phyloP scores from a whole-genome alignment of 2,888 invertebrate species.

The Melieria picta region DNA sequence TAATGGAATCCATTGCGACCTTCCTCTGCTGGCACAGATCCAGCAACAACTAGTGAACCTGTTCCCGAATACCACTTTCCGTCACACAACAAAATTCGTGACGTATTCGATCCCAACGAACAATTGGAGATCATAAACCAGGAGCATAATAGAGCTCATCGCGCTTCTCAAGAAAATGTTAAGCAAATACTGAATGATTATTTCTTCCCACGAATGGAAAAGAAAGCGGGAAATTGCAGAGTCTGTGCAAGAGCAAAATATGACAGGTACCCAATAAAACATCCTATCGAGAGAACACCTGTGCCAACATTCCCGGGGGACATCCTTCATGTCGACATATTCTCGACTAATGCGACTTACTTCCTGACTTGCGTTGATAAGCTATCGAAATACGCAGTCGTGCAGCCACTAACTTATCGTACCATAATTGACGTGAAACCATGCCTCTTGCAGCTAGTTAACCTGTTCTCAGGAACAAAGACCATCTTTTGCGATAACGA shows the following conservation, averaged over 20 bases:
- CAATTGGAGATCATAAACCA: constrained; percentile 16
- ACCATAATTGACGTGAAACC: constrained; percentile 33
- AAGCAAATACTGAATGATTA: constrained; percentile 42
- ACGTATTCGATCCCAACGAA: constrained; percentile 8
- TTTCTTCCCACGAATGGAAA: constrained; percentile 22
- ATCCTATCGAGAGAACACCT: constrained; percentile 27
- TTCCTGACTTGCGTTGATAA: constrained; percentile 44
- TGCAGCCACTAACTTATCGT: constrained; percentile 30
- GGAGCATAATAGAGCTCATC: constrained; percentile 25
- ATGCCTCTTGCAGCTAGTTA: constrained; percentile 25
- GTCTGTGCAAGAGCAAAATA: constrained; percentile 34
- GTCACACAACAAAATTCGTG: constrained; percentile 15
- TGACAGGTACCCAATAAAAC: constrained; percentile 24
- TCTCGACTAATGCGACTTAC: constrained; percentile 39
- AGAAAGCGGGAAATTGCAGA: constrained; percentile 34
- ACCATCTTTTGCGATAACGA: constrained; percentile 38
- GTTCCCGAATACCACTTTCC: constrained; percentile 20
- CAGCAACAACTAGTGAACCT: constrained; percentile 25
- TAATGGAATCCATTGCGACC: constrained; percentile 18
- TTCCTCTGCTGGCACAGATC: constrained; percentile 19
- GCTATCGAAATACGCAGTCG: constrained; percentile 43
- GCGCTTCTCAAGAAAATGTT: constrained; percentile 33
- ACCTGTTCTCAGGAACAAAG: constrained; percentile 35
- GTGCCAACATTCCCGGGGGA: constrained; percentile 27
- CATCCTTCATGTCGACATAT: constrained; percentile 36